Base-by-base conservation (phyloP, 1,140 invertebrate species). In the Diabrotica virgifera region DNA sequence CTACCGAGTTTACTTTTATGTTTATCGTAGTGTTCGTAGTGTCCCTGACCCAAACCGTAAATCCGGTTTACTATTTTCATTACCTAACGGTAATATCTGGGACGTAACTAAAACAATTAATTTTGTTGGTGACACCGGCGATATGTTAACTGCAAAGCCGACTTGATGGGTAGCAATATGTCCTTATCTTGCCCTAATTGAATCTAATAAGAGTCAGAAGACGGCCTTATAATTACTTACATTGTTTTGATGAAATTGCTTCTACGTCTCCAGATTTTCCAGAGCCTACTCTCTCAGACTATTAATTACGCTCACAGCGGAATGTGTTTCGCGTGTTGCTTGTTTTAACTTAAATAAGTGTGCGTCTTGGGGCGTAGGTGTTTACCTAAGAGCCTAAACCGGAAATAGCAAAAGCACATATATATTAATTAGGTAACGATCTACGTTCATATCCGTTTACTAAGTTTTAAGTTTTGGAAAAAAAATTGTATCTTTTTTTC, bases 141-240 rank as follows among this genome's bases (percentile, higher is more conserved):
- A 24, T 24, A 24, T 24, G 24, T 24, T 24, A 24, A 24, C 24
- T 24, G 24, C 24, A 24, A 24, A 24, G 24, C 24, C 24, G 24
- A 24, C 24, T 24, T 24, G 24, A 24, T 24, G 24, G 24, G 24
- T 24, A 24, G 24, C 24, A 24, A 24, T 24, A 24, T 24, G 24
- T 24, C 24, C 24, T 24, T 24, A 46, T 46, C 40, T 46, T 46
- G 40, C n/a, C 40, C 40, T 46, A 46, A 46, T 46, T 46, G 40
- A 46, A 46, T 46, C 40, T 46, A 46, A 46, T 46, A n/a, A 46
- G 40, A 46, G 40, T 46, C 5, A 46, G 40, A 46, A 46, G 40
- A 46, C 40, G 40, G 40, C 40, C 40, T 46, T 46, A 46, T 46
- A 46, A 46, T 46, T 46, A 46, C 40, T 46, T 46, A 46, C 40